Evolutionary conservation across 2,888 invertebrate species (phyloP).

Genomic region (Tetranychus truncatus): DNA sequence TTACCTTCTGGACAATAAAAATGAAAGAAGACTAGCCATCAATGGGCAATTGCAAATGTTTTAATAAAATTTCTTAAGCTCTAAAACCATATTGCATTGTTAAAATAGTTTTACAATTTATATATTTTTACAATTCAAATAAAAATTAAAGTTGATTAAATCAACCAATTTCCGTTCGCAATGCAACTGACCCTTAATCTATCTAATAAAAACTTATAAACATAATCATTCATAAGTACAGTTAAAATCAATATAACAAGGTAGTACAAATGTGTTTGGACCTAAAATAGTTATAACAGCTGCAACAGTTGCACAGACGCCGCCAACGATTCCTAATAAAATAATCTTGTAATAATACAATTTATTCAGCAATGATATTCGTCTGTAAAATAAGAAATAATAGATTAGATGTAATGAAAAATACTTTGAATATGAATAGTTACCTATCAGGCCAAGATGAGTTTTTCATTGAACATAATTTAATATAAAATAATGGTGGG

Average conservation of each 20-base stretch:
- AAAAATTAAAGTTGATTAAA: no score
- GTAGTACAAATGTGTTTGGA: constrained; percentile 6
- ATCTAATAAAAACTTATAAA: no score
- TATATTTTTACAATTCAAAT: no score
- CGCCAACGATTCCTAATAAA: constrained; percentile 15
- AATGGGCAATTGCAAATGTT: no score
- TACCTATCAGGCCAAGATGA: constrained; percentile 37
- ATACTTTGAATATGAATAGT: background rate
- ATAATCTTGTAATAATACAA: background rate
- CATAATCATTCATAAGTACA: background rate
- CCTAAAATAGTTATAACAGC: constrained; percentile 7
- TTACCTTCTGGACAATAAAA: no score
- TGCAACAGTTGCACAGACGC: constrained; percentile 10
- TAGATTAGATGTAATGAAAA: background rate
- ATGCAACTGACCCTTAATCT: no score
- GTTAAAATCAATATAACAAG: constrained; percentile 14
- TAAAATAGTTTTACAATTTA: no score
- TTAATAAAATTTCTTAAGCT: no score
- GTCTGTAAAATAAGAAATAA: background rate
- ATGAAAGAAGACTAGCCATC: no score
- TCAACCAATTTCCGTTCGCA: no score
- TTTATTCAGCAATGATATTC: constrained; percentile 2
- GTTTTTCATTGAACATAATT: constrained; percentile 40
- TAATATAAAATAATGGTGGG: constrained; percentile 60
- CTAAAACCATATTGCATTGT: no score